Evolutionary conservation across 1,140 invertebrate species (phyloP).

Genomic region (Heterodera carotae): DNA sequence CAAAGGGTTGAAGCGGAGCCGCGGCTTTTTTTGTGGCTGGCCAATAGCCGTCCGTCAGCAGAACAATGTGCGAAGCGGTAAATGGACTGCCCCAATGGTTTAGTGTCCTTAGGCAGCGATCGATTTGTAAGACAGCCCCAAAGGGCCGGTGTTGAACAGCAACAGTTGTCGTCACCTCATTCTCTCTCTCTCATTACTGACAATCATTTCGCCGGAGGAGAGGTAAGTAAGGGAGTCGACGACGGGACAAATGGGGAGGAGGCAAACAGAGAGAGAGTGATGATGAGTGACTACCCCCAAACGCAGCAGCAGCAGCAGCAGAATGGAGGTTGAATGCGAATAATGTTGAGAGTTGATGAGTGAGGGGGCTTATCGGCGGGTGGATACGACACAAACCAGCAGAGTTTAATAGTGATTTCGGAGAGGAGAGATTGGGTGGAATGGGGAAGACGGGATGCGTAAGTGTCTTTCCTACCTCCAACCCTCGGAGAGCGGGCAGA

Average conservation of each 20-base stretch:
- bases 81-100: background rate
- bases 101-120: background rate
- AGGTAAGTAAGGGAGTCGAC: background rate
- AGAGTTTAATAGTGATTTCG: background rate
- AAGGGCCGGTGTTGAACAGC: background rate
- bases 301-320: too few relatives aligned
- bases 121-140: background rate
- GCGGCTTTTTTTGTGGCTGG: background rate
- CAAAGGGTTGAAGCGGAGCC: background rate
- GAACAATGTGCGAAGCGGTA: background rate
- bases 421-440: background rate
- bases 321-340: background rate
- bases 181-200: background rate
- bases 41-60: background rate
- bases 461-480: too few relatives aligned
- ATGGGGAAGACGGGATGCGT: too few relatives aligned
- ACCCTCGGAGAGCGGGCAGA: background rate
- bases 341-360: background rate
- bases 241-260: too few relatives aligned
- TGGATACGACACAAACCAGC: too few relatives aligned
- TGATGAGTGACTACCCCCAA: too few relatives aligned
- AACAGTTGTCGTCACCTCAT: background rate
- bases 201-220: background rate
- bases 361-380: too few relatives aligned
- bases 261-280: background rate